Percentiles rank a stretch among this genome's conserved stretches.
phyloP scores from a whole-genome alignment of 2,888 invertebrate genomes.

The Agonopterix subpropinquella region DNA sequence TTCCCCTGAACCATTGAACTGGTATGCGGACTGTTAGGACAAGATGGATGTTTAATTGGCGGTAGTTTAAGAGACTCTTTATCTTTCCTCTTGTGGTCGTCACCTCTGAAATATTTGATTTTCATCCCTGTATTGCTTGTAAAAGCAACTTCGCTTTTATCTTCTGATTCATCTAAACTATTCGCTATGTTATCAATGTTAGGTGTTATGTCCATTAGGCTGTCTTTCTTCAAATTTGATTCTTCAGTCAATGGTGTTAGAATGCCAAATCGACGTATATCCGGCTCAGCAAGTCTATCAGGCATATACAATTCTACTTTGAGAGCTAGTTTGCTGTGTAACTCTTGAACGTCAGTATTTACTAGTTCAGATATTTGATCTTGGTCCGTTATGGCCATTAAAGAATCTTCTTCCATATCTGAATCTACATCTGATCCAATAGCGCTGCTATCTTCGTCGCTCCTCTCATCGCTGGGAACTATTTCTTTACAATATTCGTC shows the following conservation, averaged over 20 bases:
- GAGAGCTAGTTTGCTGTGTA: conserved; percentile 42
- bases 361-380: conserved; percentile 36
- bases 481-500: conserved; percentile 4
- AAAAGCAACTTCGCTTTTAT: conserved; percentile 30
- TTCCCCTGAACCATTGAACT: conserved; percentile 27
- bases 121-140: conserved; percentile 35
- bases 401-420: conserved; percentile 57
- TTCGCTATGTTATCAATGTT: conserved; percentile 13
- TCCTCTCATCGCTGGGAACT: conserved; percentile 11
- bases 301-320: conserved; percentile 26
- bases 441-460: conserved; percentile 21
- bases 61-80: conserved; percentile 45
- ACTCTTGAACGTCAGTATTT: conserved; percentile 47
- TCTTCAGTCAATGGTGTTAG: conserved; percentile 63
- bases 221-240: conserved; percentile 38
- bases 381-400: conserved; percentile 32
- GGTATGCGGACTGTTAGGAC: conserved; percentile 37
- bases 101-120: conserved; percentile 31
- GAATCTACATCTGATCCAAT: conserved; percentile 28
- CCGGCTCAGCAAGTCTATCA: conserved; percentile 22
- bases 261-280: conserved; percentile 26
- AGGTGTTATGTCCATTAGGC: conserved; percentile 35
- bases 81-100: conserved; percentile 14
- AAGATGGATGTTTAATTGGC: conserved; percentile 40
- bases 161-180: conserved; percentile 10